phyloP scores from a whole-genome alignment of 1,140 invertebrate species.

The Nephila pilipes region DNA sequence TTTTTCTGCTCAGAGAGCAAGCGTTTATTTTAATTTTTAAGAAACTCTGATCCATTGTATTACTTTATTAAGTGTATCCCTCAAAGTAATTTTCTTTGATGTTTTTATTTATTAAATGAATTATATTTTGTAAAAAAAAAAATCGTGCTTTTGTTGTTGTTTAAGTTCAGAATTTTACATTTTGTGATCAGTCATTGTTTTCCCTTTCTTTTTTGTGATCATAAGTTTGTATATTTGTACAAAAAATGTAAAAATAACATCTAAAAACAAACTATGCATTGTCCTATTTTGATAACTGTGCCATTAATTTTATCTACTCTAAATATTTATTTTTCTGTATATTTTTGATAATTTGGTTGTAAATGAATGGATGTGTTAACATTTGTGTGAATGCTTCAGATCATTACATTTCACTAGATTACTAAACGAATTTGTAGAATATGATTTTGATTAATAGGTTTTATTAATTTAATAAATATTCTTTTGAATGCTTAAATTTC shows the following conservation, averaged over 20 bases:
- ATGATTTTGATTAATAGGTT: neutral
- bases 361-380: neutral
- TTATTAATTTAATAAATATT: neutral
- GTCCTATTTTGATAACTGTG: neutral
- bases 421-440: neutral
- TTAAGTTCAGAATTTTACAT: neutral
- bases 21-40: neutral
- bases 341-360: slow-evolving; percentile 14
- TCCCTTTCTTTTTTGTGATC: neutral
- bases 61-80: neutral
- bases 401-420: neutral
- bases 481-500: neutral
- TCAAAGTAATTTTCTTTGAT: slow-evolving; percentile 1
- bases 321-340: slow-evolving; percentile 4
- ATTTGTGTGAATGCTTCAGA: neutral
- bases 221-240: slow-evolving; percentile 29
- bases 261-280: neutral
- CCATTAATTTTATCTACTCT: neutral
- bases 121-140: neutral
- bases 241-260: neutral
- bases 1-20: neutral
- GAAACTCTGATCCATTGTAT: neutral
- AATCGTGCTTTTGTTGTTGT: neutral
- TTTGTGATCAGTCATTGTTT: slow-evolving; percentile 19
- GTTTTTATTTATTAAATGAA: slow-evolving; percentile 28